Evolutionary conservation across 1,140 invertebrate genomes (phyloP).

Genomic region (Linepithema humile): DNA sequence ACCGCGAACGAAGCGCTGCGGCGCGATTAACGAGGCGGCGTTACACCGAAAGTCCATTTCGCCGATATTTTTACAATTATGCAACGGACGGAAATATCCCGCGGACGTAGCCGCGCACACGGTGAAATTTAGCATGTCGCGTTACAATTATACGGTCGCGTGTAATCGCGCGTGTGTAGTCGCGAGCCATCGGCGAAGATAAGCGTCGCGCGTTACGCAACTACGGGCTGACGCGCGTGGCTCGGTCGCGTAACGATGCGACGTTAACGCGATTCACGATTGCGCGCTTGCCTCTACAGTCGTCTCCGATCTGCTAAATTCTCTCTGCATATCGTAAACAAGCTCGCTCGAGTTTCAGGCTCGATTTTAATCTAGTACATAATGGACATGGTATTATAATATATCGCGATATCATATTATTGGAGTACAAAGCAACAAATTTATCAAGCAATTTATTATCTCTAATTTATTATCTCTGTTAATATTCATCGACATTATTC

Average conservation of each 20-base stretch:
- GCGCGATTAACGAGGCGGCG: conserved; percentile 46
- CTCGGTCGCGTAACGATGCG: background rate
- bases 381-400: too few species aligned
- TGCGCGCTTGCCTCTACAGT: background rate
- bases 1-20: conserved; percentile 24
- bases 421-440: background rate
- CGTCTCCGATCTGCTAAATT: background rate
- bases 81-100: background rate
- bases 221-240: background rate
- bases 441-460: background rate
- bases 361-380: too few species aligned
- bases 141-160: conserved; percentile 39
- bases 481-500: too few species aligned
- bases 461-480: background rate
- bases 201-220: conserved; percentile 3
- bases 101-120: background rate
- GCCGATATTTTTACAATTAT: conserved; percentile 55
- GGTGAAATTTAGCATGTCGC: conserved; percentile 28
- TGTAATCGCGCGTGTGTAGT: conserved; percentile 27
- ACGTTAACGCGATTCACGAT: conserved; percentile 10
- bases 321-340: background rate
- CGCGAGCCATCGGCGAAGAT: background rate
- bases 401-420: background rate
- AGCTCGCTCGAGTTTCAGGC: background rate
- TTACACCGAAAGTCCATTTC: conserved; percentile 56